These are phyloP conservation scores for Drosophila nikananu DNA, from an alignment of 1,140 invertebrate species.

Conservation along the genomic window DNA sequence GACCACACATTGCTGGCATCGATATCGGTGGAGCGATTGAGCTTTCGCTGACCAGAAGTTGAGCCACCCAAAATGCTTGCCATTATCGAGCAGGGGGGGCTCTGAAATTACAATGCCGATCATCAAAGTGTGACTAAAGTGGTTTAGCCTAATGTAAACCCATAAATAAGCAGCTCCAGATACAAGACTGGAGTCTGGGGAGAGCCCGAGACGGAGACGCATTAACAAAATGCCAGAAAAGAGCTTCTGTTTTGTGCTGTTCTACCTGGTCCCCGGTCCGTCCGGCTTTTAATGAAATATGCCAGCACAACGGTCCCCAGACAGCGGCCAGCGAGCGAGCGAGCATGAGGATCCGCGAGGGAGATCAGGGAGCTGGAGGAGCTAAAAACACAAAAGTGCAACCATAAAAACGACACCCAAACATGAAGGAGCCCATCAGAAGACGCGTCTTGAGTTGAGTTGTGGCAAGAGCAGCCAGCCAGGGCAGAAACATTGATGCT, in stretches of 20 bases:
- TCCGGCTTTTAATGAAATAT: constrained; percentile 81
- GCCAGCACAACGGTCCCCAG: constrained; percentile 51
- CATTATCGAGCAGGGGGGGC: constrained; percentile 53
- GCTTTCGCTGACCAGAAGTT: constrained; percentile 37
- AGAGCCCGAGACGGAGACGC: constrained; percentile 52
- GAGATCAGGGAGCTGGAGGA: constrained; percentile 43
- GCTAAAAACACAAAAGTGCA: constrained; percentile 81
- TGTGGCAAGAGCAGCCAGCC: constrained; percentile 51
- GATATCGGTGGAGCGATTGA: constrained; percentile 22
- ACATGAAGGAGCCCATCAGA: constrained; percentile 46
- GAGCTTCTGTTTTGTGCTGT: constrained; percentile 79
- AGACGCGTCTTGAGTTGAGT: constrained; percentile 37
- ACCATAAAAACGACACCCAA: constrained; percentile 83
- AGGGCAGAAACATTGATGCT: constrained; percentile 82
- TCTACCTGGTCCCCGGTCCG: constrained; percentile 43
- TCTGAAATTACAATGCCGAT: constrained; percentile 73
- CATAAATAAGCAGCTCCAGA: constrained; percentile 75
- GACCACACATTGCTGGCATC: constrained; percentile 61
- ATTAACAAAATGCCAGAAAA: constrained; percentile 85
- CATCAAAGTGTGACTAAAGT: constrained; percentile 85
- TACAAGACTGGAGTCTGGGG: constrained; percentile 27
- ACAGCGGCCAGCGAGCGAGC: constrained; percentile 11
- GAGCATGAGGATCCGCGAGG: constrained; percentile 13
- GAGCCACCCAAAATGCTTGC: constrained; percentile 74
- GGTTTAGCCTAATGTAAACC: constrained; percentile 85